Base-by-base conservation (phyloP, 2,113 vertebrate species). In the Limnothrissa miodon region DNA sequence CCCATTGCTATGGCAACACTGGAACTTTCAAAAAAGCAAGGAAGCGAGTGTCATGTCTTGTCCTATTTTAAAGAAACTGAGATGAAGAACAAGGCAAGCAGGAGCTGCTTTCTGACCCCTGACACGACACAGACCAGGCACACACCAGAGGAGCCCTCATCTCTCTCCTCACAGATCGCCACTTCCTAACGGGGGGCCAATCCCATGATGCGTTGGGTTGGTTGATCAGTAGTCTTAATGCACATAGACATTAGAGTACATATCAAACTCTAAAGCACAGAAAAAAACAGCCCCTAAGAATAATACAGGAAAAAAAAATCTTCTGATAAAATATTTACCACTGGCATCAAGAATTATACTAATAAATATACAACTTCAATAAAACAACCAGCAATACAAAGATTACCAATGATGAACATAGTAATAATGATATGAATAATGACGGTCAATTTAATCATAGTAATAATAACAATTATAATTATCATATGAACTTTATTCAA, bases 361-460 rank as follows among this genome's bases (percentile, higher is more conserved):
- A 88, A 89, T 89, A 89, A 91, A 91, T 90, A 90, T 89, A 94
- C 93, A 93, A 70, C 66, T 44, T 85, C 86, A 89, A 89, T 88
- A 91, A 89, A 90, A 93, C 90, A 89, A 92, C 85, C n/a, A n/a
- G n/a, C n/a, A n/a, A n/a, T n/a, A n/a, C n/a, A n/a, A 78, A 89
- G 23, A 87, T 89, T 89, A 89, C 88, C 84, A 79, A 82, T 83
- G 89, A 92, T 84, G 88, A 66, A 33, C 83, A 85, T 46, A 56
- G 33, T 78, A 82, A 29, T 66, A 66, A 33, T 25, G 80, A 53
- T 81, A 82, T 59, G 86, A 81, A 84, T 81, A 78, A 86, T 83
- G 82, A 79, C 74, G 78, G 78, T 83, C 70, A n/a, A n/a, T n/a
- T n/a, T 13, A 13, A 59, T 82, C 82, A 85, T 83, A 80, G 86